phyloP scores from a whole-genome alignment of 2,888 invertebrate genomes.

The Nycteola revayana region DNA sequence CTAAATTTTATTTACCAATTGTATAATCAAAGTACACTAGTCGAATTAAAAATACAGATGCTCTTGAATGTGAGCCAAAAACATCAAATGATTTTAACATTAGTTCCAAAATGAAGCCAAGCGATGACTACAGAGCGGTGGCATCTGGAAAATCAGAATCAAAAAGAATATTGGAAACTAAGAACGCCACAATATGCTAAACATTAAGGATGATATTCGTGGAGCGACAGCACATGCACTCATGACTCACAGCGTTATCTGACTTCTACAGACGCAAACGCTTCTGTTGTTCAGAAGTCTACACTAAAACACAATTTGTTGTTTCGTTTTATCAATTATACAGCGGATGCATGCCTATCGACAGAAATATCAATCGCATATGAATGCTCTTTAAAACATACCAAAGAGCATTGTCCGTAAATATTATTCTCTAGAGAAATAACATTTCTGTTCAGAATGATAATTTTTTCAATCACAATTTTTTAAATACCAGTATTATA shows the following conservation, averaged over 20 bases:
- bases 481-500: constrained; percentile 11
- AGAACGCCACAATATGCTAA: constrained; percentile 46
- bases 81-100: constrained; percentile 59
- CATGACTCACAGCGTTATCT: constrained; percentile 61
- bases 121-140: constrained; percentile 47
- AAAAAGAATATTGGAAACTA: constrained; percentile 63
- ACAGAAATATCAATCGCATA: constrained; percentile 47
- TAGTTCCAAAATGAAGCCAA: constrained; percentile 56
- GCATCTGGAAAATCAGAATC: constrained; percentile 57
- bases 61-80: constrained; percentile 67
- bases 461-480: constrained; percentile 13
- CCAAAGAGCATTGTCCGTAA: constrained; percentile 15
- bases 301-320: constrained; percentile 45
- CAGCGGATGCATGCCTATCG: constrained; percentile 56
- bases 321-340: constrained; percentile 60
- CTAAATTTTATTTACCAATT: constrained; percentile 32
- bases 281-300: constrained; percentile 44
- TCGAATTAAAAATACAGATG: constrained; percentile 55
- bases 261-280: constrained; percentile 57
- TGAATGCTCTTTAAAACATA: constrained; percentile 23
- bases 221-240: constrained; percentile 53
- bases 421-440: constrained; percentile 10
- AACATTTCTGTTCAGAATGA: constrained; percentile 3
- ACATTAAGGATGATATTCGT: constrained; percentile 67
- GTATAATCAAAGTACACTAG: constrained; percentile 48